Conservation (phyloP, 2,797 vertebrate genomes). For the Psittacula echo region DNA sequence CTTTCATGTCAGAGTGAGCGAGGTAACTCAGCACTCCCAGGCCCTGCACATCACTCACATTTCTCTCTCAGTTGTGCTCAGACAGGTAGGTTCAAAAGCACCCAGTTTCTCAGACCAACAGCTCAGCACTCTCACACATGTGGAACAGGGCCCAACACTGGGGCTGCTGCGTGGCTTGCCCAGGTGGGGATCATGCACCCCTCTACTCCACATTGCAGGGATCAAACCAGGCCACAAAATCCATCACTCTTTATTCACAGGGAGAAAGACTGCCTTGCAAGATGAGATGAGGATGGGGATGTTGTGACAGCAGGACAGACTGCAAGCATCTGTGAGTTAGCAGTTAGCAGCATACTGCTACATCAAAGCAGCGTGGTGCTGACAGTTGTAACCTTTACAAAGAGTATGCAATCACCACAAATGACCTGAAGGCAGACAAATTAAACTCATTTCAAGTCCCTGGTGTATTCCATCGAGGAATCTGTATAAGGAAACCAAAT, state of each 20-base stretch:
- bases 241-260: background rate
- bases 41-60: background rate
- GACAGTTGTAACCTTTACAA: constrained; percentile 20
- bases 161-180: too few species aligned
- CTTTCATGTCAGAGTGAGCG: background rate
- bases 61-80: background rate
- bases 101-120: background rate
- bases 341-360: background rate
- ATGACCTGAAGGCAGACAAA: background rate
- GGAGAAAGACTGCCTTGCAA: background rate
- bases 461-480: background rate
- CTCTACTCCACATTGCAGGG: background rate
- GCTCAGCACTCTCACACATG: fast-evolving
- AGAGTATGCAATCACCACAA: constrained; percentile 7
- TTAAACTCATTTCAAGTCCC: background rate
- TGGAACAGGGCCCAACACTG: fast-evolving
- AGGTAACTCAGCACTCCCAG: background rate
- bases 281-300: background rate
- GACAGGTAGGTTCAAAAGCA: background rate
- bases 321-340: background rate
- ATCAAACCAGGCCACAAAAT: background rate
- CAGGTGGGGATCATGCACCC: background rate
- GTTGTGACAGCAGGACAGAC: background rate
- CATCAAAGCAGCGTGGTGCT: background rate
- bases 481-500: background rate